Evolutionary conservation across 1,140 invertebrate genomes (phyloP).

Genomic region (Druon quercuslanigerum): DNA sequence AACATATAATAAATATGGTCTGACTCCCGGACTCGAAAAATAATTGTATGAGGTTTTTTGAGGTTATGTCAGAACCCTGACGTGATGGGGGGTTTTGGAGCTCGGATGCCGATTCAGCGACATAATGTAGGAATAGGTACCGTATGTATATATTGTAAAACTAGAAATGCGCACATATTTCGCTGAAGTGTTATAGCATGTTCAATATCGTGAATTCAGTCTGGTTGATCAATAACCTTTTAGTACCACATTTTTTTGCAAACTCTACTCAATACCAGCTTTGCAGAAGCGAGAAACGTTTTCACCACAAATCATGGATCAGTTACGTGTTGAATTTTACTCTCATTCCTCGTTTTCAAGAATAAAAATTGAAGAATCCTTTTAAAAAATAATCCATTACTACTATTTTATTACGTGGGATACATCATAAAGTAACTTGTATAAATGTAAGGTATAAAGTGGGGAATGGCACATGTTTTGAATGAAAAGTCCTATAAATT

Average conservation of each 20-base stretch:
- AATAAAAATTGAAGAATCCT: neutral
- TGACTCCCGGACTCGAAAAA: too few relatives aligned
- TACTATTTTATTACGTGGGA: too few relatives aligned
- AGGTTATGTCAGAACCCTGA: too few relatives aligned
- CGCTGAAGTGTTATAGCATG: constrained; percentile 22
- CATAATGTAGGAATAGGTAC: constrained; percentile 4
- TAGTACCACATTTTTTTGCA: constrained; percentile 21
- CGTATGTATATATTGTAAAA: constrained; percentile 26
- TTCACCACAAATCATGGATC: constrained; percentile 22
- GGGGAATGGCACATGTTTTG: too few relatives aligned
- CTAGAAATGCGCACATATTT: constrained; percentile 5
- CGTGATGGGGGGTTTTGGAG: too few relatives aligned
- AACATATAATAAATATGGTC: too few relatives aligned
- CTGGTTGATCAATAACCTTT: constrained; percentile 30
- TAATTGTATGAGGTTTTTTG: too few relatives aligned
- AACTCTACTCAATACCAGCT: constrained; percentile 19
- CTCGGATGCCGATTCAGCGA: too few relatives aligned
- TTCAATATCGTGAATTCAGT: constrained; percentile 29
- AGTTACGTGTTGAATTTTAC: constrained; percentile 28
- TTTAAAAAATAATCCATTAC: neutral
- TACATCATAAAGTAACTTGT: too few relatives aligned
- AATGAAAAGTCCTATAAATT: too few relatives aligned
- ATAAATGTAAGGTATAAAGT: too few relatives aligned
- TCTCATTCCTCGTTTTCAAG: constrained; percentile 15
- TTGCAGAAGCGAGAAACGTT: constrained; percentile 27